Evolutionary conservation across 2,113 vertebrate species (phyloP).

Genomic region (Haemorhous mexicanus): DNA sequence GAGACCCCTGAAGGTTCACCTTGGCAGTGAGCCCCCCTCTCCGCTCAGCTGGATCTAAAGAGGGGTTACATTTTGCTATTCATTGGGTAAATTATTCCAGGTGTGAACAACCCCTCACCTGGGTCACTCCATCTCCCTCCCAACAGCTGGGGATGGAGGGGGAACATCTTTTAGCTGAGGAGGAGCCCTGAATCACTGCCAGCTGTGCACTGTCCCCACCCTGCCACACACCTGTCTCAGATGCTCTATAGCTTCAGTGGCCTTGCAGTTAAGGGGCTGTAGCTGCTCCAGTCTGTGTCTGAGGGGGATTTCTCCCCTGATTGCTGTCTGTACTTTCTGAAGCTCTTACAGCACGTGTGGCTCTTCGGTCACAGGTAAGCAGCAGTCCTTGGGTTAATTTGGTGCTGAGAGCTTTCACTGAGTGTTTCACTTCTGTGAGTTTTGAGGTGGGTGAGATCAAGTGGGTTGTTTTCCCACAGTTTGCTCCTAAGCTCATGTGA

Average conservation of each 20-base stretch:
- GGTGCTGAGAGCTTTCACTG: background rate
- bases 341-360: background rate
- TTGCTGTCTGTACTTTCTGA: accelerated
- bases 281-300: background rate
- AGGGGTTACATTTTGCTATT: background rate
- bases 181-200: background rate
- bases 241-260: background rate
- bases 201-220: background rate
- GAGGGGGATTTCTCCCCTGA: accelerated
- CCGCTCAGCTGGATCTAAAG: background rate
- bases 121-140: background rate
- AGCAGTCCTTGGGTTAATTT: background rate
- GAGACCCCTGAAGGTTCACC: background rate
- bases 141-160: background rate
- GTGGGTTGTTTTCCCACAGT: background rate
- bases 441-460: background rate
- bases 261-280: background rate
- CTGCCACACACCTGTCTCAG: background rate
- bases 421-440: background rate
- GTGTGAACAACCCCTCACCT: background rate
- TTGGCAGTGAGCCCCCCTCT: background rate
- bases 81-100: background rate
- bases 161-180: background rate
- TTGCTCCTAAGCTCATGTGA: background rate
- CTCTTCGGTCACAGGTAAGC: background rate